Evolutionary conservation across 1,140 invertebrate genomes (phyloP), one percentile per base, ranked within the genome.

Genomic region (Drosophila parvula): DNA sequence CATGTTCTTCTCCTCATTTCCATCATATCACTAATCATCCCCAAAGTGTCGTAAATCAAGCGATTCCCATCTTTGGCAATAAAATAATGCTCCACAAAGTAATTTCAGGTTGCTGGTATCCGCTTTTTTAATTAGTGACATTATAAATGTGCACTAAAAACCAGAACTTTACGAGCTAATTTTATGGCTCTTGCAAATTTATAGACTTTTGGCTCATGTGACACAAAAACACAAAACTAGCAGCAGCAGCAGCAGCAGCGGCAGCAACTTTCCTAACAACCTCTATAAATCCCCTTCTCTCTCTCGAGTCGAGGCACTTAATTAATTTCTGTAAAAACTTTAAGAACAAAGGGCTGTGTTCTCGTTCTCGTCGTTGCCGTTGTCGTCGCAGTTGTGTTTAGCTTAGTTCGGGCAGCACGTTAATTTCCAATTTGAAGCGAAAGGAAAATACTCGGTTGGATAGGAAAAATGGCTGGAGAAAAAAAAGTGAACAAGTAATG

Each of bases 241-340:
- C 56, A 47, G 58, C 73, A 59, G n/a, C n/a, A n/a, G n/a, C n/a
- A n/a, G n/a, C n/a, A n/a, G n/a, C n/a, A 65, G 27, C 56, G 43
- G 58, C 73, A 59, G 50, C 55, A 78, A 88, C 79, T 82, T 76
- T 82, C 59, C 67, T 70, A 88, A 86, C 83, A 83, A 86, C 48
- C 84, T 74, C 74, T 77, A 88, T 86, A 86, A 86, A 88, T 86
- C 76, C 82, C 61, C 60, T 74, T 40, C 51, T 14, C 7, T 14
- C 12, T 34, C 32, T 36, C 14, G 34, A 73, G 67, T 34, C 65
- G 60, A 59, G 77, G 73, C 77, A 88, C 84, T 89, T 88, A 88
- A 88, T 88, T 88, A 88, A 88, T 89, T 88, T 88, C 80, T 68
- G 64, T 50, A 89, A 79, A 86, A 88, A 83, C 77, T 88, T 89